A percentile compares a stretch with the other conserved stretches of the same genome.
phyloP scores from a whole-genome alignment of 2,113 vertebrate species.

The Pseudorasbora parva region DNA sequence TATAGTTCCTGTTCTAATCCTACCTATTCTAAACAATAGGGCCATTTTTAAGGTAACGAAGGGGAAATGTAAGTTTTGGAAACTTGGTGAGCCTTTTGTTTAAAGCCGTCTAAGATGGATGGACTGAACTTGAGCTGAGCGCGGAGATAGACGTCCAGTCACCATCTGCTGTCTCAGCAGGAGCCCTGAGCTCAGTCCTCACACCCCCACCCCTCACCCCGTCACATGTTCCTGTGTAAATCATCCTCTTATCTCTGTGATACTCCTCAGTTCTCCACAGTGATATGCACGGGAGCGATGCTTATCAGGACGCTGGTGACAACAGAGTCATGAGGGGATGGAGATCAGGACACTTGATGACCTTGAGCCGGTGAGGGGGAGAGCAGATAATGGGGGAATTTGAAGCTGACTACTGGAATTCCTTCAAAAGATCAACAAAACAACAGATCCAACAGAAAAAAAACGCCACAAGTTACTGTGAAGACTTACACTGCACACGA shows the following conservation, averaged over 20 bases:
- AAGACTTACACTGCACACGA: not conserved
- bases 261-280: constrained; percentile 15
- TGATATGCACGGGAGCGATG: constrained; percentile 24
- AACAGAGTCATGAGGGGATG: constrained; percentile 46
- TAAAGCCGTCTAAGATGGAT: not conserved
- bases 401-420: constrained; percentile 52
- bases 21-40: no score
- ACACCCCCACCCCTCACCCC: constrained; percentile 3
- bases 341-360: constrained; percentile 25
- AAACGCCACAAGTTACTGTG: not conserved
- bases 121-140: constrained; percentile 26
- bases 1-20: no score
- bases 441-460: not conserved
- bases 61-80: not conserved
- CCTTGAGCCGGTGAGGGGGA: constrained; percentile 41
- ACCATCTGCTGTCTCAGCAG: constrained; percentile 49
- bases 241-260: constrained; percentile 40
- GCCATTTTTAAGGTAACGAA: not conserved
- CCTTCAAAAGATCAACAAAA: constrained; percentile 21
- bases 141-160: constrained; percentile 3
- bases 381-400: constrained; percentile 21
- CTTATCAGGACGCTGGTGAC: constrained; percentile 51
- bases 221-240: constrained; percentile 43
- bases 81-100: not conserved
- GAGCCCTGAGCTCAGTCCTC: not conserved